phyloP scores from a whole-genome alignment of 1,140 invertebrate species.

The Heliothis virescens region DNA sequence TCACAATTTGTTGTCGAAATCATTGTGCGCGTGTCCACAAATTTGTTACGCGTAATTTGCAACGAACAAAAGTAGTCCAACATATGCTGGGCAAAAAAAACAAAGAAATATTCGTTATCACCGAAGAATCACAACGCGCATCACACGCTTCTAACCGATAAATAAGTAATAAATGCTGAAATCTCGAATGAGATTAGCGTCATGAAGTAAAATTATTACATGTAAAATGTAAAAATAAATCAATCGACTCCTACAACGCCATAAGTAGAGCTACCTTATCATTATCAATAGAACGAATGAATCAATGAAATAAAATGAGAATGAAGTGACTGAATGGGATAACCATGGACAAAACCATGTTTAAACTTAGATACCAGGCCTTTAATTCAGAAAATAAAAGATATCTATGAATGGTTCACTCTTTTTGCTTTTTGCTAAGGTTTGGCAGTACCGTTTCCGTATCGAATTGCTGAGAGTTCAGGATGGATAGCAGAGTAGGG shows the following conservation, averaged over 20 bases:
- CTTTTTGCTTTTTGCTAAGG: not conserved
- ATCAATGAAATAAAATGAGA: slow-evolving; percentile 6
- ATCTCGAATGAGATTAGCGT: slow-evolving; percentile 76
- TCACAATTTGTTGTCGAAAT: slow-evolving; percentile 63
- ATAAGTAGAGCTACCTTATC: slow-evolving; percentile 59
- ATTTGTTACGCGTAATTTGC: slow-evolving; percentile 36
- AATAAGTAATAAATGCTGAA: slow-evolving; percentile 71
- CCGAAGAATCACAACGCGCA: slow-evolving; percentile 51
- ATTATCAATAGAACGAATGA: slow-evolving; percentile 43
- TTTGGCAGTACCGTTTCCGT: too few species aligned
- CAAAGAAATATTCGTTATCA: slow-evolving; percentile 60
- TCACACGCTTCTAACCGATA: slow-evolving; percentile 60
- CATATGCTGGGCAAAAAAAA: slow-evolving; percentile 65
- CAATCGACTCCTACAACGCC: slow-evolving; percentile 79
- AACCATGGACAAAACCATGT: not conserved
- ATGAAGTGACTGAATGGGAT: slow-evolving; percentile 1
- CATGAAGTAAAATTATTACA: slow-evolving; percentile 52
- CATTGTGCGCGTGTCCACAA: slow-evolving; percentile 62
- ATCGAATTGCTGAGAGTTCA: too few species aligned
- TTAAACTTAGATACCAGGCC: not conserved
- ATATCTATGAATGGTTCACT: too few species aligned
- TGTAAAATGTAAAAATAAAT: slow-evolving; percentile 75
- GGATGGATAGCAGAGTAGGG: too few species aligned
- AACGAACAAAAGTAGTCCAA: slow-evolving; percentile 56
- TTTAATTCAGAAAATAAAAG: not conserved